Conservation (phyloP, 2,797 vertebrate genomes). For the Chromis chromis region DNA sequence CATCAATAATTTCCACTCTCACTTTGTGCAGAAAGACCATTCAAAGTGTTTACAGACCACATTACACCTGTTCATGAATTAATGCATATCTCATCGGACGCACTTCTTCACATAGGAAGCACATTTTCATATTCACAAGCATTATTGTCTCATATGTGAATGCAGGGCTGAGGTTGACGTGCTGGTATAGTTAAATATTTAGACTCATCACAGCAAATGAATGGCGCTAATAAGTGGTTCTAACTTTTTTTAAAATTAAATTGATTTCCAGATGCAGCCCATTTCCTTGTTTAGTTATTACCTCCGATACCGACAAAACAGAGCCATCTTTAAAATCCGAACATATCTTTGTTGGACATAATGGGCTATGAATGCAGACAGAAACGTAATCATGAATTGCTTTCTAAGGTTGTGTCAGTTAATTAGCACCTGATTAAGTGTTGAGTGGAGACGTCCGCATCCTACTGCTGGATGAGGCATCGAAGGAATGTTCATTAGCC, state of each 20-base stretch:
- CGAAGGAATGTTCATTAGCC: slow-evolving; percentile 23
- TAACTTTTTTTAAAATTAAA: slow-evolving; percentile 53
- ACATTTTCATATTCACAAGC: slow-evolving; percentile 34
- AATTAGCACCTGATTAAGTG: slow-evolving; percentile 74
- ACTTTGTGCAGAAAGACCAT: slow-evolving; percentile 40
- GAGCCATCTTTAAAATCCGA: slow-evolving; percentile 55
- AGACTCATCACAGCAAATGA: slow-evolving; percentile 43
- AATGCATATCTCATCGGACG: slow-evolving; percentile 53
- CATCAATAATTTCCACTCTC: slow-evolving; percentile 32
- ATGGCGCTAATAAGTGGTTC: slow-evolving; percentile 41
- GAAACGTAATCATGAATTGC: slow-evolving; percentile 58
- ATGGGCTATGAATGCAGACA: slow-evolving; percentile 51
- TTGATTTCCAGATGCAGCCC: slow-evolving; percentile 40
- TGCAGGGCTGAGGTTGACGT: slow-evolving; percentile 14
- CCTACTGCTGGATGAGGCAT: slow-evolving; percentile 22
- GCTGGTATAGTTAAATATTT: slow-evolving; percentile 33
- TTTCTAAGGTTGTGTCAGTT: slow-evolving; percentile 66
- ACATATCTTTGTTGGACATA: slow-evolving; percentile 66
- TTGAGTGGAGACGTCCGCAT: slow-evolving; percentile 60
- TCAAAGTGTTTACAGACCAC: slow-evolving; percentile 44
- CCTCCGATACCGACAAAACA: slow-evolving; percentile 30
- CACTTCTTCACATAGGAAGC: slow-evolving; percentile 41
- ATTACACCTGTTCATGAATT: slow-evolving; percentile 66
- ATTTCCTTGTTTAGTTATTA: slow-evolving; percentile 51
- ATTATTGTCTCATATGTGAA: slow-evolving; percentile 34